A percentile compares a stretch with the other conserved stretches of the same genome.
Evolutionary conservation across 2,113 vertebrate genomes (phyloP).

Genomic region (Ctenomys sociabilis): DNA sequence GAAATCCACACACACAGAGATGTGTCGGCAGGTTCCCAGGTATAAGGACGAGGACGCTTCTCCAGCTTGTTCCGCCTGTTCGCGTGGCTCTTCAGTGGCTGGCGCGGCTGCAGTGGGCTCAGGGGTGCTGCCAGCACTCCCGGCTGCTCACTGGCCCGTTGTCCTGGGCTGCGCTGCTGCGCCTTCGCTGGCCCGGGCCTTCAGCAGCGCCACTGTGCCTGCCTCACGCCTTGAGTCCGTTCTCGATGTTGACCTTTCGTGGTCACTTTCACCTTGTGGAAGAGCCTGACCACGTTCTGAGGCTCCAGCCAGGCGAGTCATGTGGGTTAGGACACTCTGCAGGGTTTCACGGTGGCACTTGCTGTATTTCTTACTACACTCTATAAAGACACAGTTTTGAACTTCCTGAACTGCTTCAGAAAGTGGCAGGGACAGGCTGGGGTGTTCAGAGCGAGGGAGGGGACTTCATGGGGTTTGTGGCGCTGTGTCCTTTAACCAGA

Average conservation of each 20-base stretch:
- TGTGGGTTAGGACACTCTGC: not conserved
- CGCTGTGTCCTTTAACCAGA: not conserved
- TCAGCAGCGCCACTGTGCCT: too few relatives aligned
- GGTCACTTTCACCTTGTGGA: not conserved
- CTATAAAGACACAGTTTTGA: not conserved
- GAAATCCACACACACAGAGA: not conserved
- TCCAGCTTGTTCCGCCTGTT: not conserved
- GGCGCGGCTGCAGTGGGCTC: too few relatives aligned
- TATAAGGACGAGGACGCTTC: not conserved
- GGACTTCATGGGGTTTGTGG: not conserved
- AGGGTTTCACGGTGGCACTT: not conserved
- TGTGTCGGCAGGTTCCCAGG: not conserved
- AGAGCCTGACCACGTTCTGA: fast-evolving
- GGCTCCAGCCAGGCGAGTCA: fast-evolving
- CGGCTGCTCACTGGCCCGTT: not conserved
- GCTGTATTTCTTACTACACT: not conserved
- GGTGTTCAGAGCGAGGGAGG: not conserved
- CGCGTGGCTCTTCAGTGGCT: too few relatives aligned
- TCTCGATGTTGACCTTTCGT: not conserved
- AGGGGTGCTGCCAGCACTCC: not conserved
- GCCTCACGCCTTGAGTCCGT: not conserved
- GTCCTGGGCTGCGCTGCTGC: not conserved
- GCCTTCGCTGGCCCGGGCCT: too few relatives aligned
- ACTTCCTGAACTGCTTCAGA: not conserved
- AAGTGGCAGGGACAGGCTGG: not conserved